These are phyloP conservation scores for Noctua pronuba DNA, from an alignment of 2,888 invertebrate genomes.

Conservation along the genomic window DNA sequence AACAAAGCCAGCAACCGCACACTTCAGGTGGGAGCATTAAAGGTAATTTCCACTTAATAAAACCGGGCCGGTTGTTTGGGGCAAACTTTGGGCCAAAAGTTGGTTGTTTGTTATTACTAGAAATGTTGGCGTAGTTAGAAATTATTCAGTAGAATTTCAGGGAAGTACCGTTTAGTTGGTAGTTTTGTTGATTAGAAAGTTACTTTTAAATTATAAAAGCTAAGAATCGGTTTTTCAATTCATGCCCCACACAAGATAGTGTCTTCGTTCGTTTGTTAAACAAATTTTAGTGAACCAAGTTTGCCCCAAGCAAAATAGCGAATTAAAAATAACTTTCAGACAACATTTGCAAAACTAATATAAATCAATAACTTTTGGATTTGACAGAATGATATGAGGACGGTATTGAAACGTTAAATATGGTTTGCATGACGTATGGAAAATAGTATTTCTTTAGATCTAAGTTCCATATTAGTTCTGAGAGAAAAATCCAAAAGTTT, in stretches of 20 bases:
- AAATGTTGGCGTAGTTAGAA: slow-evolving; percentile 33
- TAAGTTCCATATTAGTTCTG: background rate
- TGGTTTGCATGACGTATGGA: slow-evolving; percentile 16
- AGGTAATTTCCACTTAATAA: slow-evolving; percentile 91
- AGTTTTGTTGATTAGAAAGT: background rate
- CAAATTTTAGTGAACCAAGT: slow-evolving; percentile 28
- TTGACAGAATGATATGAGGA: slow-evolving; percentile 18
- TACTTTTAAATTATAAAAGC: background rate
- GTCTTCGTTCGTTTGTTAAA: background rate
- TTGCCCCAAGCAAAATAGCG: slow-evolving; percentile 64
- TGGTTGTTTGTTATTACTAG: slow-evolving; percentile 22
- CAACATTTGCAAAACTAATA: slow-evolving; percentile 43
- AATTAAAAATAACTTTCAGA: slow-evolving; percentile 33
- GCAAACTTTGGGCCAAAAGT: slow-evolving; percentile 64
- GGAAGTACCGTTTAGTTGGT: slow-evolving; percentile 1
- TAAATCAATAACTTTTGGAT: slow-evolving; percentile 20
- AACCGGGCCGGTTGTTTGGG: slow-evolving; percentile 68
- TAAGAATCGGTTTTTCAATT: background rate
- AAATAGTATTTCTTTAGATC: background rate
- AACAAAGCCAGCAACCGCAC: slow-evolving; percentile 93
- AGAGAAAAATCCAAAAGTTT: slow-evolving; percentile 5
- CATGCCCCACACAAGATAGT: background rate
- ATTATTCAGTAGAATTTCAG: slow-evolving; percentile 17
- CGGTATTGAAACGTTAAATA: slow-evolving; percentile 8
- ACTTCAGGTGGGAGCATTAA: slow-evolving; percentile 95